phyloP scores from a whole-genome alignment of 2,113 vertebrate species.

The Mormyrus lacerda region DNA sequence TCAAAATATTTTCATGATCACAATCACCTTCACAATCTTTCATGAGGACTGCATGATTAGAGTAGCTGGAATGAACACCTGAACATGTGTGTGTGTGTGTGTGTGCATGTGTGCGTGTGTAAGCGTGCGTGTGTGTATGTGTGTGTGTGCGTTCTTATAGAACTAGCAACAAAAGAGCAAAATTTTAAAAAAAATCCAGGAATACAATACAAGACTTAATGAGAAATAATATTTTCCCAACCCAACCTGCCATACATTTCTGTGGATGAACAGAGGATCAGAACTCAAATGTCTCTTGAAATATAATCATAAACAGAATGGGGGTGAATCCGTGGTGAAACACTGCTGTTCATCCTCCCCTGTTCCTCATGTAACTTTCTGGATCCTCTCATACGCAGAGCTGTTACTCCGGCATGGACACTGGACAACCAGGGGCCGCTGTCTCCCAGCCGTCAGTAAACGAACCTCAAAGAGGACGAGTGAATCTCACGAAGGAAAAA shows the following conservation, averaged over 20 bases:
- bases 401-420: background rate
- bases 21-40: too few species aligned
- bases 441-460: background rate
- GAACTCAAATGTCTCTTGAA: background rate
- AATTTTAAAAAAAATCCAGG: background rate
- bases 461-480: background rate
- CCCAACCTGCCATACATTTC: background rate
- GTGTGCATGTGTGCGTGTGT: too few species aligned
- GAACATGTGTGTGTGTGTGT: background rate
- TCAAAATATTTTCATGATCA: background rate
- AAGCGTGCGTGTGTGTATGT: background rate
- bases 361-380: background rate
- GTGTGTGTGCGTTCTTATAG: background rate
- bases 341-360: background rate
- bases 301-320: slow-evolving; percentile 9
- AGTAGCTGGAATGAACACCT: background rate
- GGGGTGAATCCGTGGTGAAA: background rate
- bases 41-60: background rate
- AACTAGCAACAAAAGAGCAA: background rate
- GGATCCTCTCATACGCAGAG: background rate
- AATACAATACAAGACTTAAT: background rate
- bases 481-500: background rate
- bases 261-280: background rate
- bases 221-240: slow-evolving; percentile 12
- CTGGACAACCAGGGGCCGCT: background rate